Evolutionary conservation across 2,888 invertebrate species (phyloP), one percentile per base, ranked within the genome.

Genomic region (Eupithecia dodoneata): DNA sequence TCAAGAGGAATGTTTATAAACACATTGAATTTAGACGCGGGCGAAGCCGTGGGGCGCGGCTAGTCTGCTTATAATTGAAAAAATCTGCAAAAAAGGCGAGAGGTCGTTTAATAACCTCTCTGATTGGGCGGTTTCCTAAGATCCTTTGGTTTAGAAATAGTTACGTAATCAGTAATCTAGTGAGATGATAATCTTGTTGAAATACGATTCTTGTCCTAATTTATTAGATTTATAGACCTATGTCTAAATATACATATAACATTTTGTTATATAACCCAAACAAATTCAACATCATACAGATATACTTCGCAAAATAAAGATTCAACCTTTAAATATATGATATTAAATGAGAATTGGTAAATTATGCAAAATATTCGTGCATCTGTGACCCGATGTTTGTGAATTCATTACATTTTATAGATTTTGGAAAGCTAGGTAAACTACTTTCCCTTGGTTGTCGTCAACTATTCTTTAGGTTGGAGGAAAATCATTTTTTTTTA

Each of bases 341-440:
- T 71, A 76, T 70, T 42, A 76, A 75, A 75, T 74, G 65, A 74
- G 55, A 75, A 75, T 79, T 52, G 55, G 45, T 77, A 76, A 75
- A 74, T 79, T 80, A 81, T 81, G 80, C 76, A 74, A 80, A 81
- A 75, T 76, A 65, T 69, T 76, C 66, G 41, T 55, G 75, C 55
- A 75, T 77, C 67, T 74, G 72, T 72, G 67, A 69, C 18, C 67
- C 44, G 67, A 75, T 72, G 76, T 18, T 76, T 49, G 73, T 71
- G 74, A 76, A 77, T 77, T 52, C 65, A 65, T 73, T 73, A 75
- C 66, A 72, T 70, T 75, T 71, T 74, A 79, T 76, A 74, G 72
- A 73, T 77, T 75, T 79, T 77, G 47, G 76, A 79, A 79, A 77
- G 77, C 70, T 63, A 49, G 76, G 79, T 74, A 76, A 66, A 72